Conservation (phyloP, 2,888 invertebrate species). For the Noctua pronuba region DNA sequence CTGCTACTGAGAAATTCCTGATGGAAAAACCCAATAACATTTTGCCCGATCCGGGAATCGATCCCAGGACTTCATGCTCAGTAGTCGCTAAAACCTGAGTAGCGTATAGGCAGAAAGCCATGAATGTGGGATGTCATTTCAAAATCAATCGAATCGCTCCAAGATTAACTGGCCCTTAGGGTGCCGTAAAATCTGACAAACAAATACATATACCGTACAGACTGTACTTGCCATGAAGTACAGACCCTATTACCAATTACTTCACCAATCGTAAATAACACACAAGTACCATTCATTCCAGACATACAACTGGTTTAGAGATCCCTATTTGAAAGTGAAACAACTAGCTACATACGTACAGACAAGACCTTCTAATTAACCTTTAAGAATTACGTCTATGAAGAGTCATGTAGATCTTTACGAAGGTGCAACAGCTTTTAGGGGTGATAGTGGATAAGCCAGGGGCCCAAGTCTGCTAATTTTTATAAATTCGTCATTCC, state of each 20-base stretch:
- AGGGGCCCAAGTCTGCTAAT: too few species aligned
- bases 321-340: constrained; percentile 29
- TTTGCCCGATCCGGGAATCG: too few species aligned
- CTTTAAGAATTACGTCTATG: constrained; percentile 9
- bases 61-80: too few species aligned
- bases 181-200: neutral
- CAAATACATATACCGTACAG: neutral
- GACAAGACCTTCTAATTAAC: constrained; percentile 39
- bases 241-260: neutral
- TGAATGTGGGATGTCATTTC: too few species aligned
- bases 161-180: neutral
- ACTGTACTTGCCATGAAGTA: neutral
- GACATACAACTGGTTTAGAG: constrained; percentile 25
- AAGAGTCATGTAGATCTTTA: constrained; percentile 9
- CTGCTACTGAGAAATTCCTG: too few species aligned
- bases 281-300: neutral
- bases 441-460: too few species aligned
- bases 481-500: too few species aligned
- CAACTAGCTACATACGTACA: neutral
- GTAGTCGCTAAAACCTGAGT: too few species aligned
- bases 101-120: too few species aligned
- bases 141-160: too few species aligned
- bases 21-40: too few species aligned
- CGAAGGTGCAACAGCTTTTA: too few species aligned
- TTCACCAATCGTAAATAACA: neutral